phyloP scores from a whole-genome alignment of 2,797 vertebrate genomes.

The Salmo trutta region DNA sequence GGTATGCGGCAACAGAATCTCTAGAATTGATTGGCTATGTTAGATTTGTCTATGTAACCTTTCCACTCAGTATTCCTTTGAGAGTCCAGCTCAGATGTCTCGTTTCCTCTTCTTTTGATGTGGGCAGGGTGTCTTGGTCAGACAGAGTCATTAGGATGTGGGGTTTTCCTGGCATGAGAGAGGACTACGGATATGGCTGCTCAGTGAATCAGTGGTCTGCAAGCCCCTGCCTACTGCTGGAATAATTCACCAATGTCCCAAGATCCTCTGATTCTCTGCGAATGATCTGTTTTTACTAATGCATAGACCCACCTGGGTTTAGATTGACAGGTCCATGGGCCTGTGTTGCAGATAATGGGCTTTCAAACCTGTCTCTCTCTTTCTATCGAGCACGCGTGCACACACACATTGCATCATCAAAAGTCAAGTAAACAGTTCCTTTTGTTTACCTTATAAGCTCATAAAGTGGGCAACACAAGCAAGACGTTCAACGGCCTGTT shows the following conservation, averaged over 20 bases:
- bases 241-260: neutral
- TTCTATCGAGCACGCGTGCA: neutral
- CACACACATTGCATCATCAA: neutral
- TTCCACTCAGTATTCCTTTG: neutral
- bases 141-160: neutral
- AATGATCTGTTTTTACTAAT: neutral
- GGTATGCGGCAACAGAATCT: neutral
- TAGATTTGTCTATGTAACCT: no score
- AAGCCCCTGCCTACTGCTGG: neutral
- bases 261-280: neutral
- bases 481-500: neutral
- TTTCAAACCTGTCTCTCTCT: neutral
- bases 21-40: neutral
- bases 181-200: neutral
- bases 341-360: neutral
- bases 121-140: neutral
- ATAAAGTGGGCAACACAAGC: no score
- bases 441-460: no score
- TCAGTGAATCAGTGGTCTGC: constrained; percentile 7
- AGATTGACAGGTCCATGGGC: neutral
- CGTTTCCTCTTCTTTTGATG: neutral
- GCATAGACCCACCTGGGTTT: neutral
- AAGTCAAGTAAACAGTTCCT: neutral
- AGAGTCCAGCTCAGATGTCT: neutral
- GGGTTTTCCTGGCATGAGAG: neutral